These are phyloP conservation scores for Aramus guarauna DNA, from an alignment of 2,113 vertebrate species.

Conservation along the genomic window DNA sequence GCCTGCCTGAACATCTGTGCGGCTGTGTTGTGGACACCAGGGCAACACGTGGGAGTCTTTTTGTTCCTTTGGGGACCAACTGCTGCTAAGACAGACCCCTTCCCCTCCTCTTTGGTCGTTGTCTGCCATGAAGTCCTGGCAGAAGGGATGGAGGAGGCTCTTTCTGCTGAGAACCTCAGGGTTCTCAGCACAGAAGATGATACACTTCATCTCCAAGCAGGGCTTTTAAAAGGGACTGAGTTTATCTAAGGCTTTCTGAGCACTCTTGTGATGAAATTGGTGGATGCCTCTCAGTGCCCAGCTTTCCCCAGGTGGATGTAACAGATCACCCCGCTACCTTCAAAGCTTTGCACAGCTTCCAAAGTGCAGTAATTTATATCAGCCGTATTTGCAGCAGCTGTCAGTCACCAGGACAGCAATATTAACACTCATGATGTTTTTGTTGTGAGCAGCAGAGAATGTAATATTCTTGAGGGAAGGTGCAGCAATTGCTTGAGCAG, in stretches of 20 bases:
- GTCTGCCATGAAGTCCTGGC: rapidly evolving
- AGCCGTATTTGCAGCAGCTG: constrained; percentile 48
- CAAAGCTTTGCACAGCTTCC: background rate
- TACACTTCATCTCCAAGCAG: too few species aligned
- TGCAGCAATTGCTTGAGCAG: background rate
- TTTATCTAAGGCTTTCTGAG: background rate
- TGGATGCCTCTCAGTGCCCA: background rate
- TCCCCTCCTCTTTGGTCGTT: background rate
- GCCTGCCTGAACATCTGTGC: rapidly evolving
- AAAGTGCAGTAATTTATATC: background rate
- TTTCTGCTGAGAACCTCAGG: background rate
- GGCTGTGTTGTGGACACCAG: background rate
- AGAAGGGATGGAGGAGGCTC: background rate
- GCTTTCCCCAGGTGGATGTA: background rate
- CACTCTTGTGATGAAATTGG: background rate
- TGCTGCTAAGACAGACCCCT: background rate
- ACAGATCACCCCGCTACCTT: background rate
- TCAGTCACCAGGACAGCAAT: constrained; percentile 55
- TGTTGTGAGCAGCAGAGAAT: constrained; percentile 12
- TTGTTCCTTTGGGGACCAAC: rapidly evolving
- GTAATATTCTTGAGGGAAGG: background rate
- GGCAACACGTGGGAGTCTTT: rapidly evolving
- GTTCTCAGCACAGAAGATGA: background rate
- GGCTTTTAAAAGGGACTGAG: too few species aligned
- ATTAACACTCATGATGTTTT: constrained; percentile 18